Evolutionary conservation across 2,888 invertebrate species (phyloP), one percentile per base, ranked within the genome.

Genomic region (Agonopterix arenella): DNA sequence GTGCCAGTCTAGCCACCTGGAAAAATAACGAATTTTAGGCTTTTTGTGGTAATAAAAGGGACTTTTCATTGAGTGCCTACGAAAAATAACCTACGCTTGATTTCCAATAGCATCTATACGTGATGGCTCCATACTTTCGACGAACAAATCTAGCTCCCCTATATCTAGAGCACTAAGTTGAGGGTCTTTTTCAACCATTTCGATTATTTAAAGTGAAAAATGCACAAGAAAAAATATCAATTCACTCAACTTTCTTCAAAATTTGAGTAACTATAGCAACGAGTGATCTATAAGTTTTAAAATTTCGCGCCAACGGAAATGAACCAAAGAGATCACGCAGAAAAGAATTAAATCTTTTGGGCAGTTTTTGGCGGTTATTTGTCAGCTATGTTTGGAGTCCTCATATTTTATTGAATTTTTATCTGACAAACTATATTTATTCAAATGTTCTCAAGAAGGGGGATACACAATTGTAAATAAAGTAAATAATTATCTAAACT

Each of bases 1-100:
- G 70, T 97, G 97, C 82, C 92, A 93, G 61, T 95, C 94, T 45
- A 95, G 82, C 96, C 96, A 96, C 48, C 94, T 95, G 58, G 56
- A 60, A 43, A 8, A 11, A 43, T 10, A 13, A 5, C n/a, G 1
- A 40, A 10, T 40, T n/a, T 28, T 28, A 28, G 28, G 28, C 28
- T 28, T 28, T 28, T 28, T 28, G 9, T 40, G 40, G 1, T 5
- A n/a, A 4, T 40, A 11, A 40, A 40, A n/a, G 4, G 4, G 0
- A 11, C 10, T 40, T 40, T 10, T n/a, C n/a, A 10, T 4, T n/a
- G 1, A 40, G 11, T 40, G 10, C 40, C 10, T n/a, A 11, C 40
- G 3, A 40, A 40, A 40, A n/a, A 40, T 10, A 43, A 65, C 76
- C 68, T 71, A 86, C 88, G 68, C 66, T 66, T 89, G 84, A 46